Base-by-base conservation (phyloP, 2,888 invertebrate genomes). In the Strigamia maritima region DNA sequence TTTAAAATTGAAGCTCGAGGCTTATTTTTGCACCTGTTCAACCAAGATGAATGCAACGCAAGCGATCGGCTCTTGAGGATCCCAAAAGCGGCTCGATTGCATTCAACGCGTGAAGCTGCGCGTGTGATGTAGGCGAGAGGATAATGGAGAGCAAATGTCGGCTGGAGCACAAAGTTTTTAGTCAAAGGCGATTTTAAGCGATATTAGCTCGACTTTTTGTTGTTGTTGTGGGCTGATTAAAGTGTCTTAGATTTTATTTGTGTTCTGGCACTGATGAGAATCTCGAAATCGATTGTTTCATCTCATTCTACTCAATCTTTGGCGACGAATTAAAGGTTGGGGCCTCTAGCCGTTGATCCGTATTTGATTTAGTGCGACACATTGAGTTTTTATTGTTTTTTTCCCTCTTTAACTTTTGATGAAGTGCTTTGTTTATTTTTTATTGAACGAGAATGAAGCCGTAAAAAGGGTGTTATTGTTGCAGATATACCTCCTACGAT, bases 401-500 rank as follows among this genome's bases (percentile, higher is more conserved):
- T 44, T 44, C 44, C 44, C 12, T 44, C 10, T 44, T 2, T 44
- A 12, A 14, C 44, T 44, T 44, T 14, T 16, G 44, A 16, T 44
- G 44, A 16, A 16, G 44, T 44, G 2, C 44, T 44, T 44, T 44
- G 44, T 44, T 44, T 44, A 14, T 12, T 16, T 44, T 44, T 44
- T 44, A 44, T 44, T 44, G 12, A 44, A 44, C 44, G 10, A 44
- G 44, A 44, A 44, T 14, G 10, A 44, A 44, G 44, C 44, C 2
- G 16, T 44, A 44, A 44, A 44, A 44, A 3, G 44, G 31, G 10
- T 44, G 44, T 7, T 44, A 44, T 44, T 44, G 44, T 44, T 44
- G 26, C 87, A 92, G 92, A 92, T 86, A 91, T 93, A 10, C 90
- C 91, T 35, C 93, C 93, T 0, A 89, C 90, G 81, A 88, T 93